phyloP scores from a whole-genome alignment of 2,888 invertebrate species.

The Hololepta plana region DNA sequence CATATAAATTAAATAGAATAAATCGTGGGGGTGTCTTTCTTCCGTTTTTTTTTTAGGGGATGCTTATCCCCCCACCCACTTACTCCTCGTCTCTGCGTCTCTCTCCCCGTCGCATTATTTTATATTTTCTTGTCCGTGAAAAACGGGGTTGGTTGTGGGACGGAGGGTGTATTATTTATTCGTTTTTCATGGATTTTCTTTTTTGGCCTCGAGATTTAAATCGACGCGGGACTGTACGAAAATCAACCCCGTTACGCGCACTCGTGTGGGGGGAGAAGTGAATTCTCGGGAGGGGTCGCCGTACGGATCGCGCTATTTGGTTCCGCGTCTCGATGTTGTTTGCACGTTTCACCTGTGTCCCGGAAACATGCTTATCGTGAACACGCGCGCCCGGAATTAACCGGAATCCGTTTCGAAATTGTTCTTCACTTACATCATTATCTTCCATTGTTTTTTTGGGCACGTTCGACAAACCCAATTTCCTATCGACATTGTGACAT shows the following conservation, averaged over 20 bases:
- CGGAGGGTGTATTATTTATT: constrained; percentile 27
- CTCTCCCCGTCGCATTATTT: too few relatives aligned
- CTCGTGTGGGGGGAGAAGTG: constrained; percentile 17
- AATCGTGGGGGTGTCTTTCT: constrained; percentile 5
- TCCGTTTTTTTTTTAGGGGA: too few relatives aligned
- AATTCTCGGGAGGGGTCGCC: constrained; percentile 19
- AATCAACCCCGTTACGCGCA: constrained; percentile 22
- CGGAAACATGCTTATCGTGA: constrained; percentile 22
- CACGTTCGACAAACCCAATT: too few relatives aligned
- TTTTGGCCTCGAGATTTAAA: constrained; percentile 26
- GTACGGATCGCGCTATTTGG: constrained; percentile 22
- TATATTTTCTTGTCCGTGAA: too few relatives aligned
- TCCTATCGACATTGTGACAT: too few relatives aligned
- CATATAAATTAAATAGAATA: constrained; percentile 13
- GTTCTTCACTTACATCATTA: too few relatives aligned
- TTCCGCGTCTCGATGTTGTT: constrained; percentile 17
- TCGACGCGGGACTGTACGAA: constrained; percentile 28
- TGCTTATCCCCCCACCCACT: too few relatives aligned
- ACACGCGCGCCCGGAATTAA: constrained; percentile 17
- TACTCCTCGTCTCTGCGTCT: too few relatives aligned
- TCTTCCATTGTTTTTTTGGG: too few relatives aligned
- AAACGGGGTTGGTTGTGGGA: too few relatives aligned
- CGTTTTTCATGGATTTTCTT: constrained; percentile 32
- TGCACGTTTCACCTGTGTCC: constrained; percentile 15
- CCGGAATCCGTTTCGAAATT: constrained; percentile 11